Conservation (phyloP, 2,888 invertebrate species). For the Gnatocerus cornutus region DNA sequence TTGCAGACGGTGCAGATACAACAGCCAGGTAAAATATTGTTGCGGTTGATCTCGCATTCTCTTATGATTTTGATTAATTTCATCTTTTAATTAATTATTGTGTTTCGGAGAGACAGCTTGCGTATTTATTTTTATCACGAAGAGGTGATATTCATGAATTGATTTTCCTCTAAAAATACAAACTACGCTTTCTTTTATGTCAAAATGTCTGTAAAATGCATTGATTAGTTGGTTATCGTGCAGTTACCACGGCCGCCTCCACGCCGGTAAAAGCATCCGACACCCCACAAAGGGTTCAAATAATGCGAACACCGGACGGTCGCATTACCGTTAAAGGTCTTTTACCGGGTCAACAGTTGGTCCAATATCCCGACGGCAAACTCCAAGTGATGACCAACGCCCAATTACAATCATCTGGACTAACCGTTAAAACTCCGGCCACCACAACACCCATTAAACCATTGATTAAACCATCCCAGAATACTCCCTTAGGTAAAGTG, state of each 20-base stretch:
- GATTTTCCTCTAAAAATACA: no score
- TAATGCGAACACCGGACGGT: slow-evolving; percentile 91
- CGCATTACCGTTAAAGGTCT: slow-evolving; percentile 93
- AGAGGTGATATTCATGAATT: no score
- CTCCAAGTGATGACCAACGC: slow-evolving; percentile 86
- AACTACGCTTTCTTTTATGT: no score
- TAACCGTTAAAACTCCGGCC: slow-evolving; percentile 68
- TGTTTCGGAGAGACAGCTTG: no score
- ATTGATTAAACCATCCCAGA: slow-evolving; percentile 60
- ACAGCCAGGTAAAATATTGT: slow-evolving; percentile 62
- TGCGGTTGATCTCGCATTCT: neutral
- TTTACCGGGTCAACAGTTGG: slow-evolving; percentile 92
- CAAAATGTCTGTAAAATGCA: neutral
- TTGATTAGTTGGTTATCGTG: slow-evolving; percentile 30
- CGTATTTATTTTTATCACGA: no score
- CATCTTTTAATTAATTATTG: no score
- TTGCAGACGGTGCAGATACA: slow-evolving; percentile 70
- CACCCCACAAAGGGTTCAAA: slow-evolving; percentile 86
- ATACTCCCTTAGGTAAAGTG: slow-evolving; percentile 63
- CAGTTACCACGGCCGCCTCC: slow-evolving; percentile 57
- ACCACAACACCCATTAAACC: slow-evolving; percentile 63
- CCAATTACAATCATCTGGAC: slow-evolving; percentile 72
- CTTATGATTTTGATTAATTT: no score
- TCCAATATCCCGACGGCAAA: slow-evolving; percentile 95
- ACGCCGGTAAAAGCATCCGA: slow-evolving; percentile 61